Conservation (phyloP, 1,140 invertebrate genomes). For the Heliconius melpomene region DNA sequence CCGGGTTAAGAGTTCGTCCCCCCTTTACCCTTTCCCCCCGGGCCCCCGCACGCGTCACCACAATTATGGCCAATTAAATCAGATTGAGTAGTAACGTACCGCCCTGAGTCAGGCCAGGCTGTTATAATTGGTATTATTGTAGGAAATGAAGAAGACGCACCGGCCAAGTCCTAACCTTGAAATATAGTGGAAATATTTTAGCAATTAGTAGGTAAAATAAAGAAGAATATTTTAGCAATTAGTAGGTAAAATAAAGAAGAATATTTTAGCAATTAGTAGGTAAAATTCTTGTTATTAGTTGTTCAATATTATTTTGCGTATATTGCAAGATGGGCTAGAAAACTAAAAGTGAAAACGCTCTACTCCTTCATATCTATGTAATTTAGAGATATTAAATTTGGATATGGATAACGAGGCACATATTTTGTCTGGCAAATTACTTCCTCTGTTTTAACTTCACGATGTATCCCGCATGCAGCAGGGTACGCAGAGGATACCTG, state of each 20-base stretch:
- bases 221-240: constrained; percentile 5
- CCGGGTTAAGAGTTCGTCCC: constrained; percentile 54
- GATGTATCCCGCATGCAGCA: no score
- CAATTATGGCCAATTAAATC: constrained; percentile 66
- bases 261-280: not conserved
- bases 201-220: not conserved
- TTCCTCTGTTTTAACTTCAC: no score
- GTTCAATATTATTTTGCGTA: not conserved
- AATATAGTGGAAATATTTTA: not conserved
- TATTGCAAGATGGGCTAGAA: not conserved
- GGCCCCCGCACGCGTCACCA: constrained; percentile 47
- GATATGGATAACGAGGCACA: no score
- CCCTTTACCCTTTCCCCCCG: not conserved
- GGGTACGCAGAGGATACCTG: no score
- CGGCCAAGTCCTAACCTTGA: not conserved
- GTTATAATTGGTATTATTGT: constrained; percentile 22
- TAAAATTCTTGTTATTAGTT: not conserved
- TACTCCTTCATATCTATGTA: no score
- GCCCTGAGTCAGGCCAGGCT: constrained; percentile 12
- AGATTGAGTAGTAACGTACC: constrained; percentile 42
- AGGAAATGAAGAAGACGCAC: constrained; percentile 10
- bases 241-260: no score
- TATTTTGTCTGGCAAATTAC: no score
- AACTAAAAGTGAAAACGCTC: not conserved
- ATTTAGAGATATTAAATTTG: no score